Percentiles rank a stretch among this genome's conserved stretches.
phyloP scores from a whole-genome alignment of 2,113 vertebrate genomes.

The Oostethus manadensis region DNA sequence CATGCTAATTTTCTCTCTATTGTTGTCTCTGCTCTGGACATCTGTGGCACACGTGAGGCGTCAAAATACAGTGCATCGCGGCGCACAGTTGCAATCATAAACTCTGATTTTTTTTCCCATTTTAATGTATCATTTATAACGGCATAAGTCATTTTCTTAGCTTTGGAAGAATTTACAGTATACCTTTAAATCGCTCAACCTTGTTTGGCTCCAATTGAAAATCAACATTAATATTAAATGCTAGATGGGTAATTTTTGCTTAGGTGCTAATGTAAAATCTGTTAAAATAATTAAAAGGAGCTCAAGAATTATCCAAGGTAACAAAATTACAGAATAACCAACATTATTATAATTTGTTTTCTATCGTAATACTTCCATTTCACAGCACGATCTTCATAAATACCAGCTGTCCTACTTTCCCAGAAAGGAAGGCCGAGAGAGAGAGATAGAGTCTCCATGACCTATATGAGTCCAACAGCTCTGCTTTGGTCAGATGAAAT shows the following conservation, averaged over 20 bases:
- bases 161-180: no score
- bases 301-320: background rate
- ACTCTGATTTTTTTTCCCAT: no score
- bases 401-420: conserved; percentile 77
- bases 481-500: conserved; percentile 53
- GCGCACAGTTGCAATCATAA: no score
- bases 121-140: no score
- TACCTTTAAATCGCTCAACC: no score
- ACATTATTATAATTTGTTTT: conserved; percentile 4
- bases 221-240: background rate
- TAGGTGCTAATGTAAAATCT: background rate
- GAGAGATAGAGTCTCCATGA: conserved; percentile 68
- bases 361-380: conserved; percentile 18
- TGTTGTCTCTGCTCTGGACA: no score
- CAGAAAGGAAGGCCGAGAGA: conserved; percentile 31
- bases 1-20: no score
- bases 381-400: conserved; percentile 63
- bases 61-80: no score
- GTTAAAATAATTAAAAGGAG: background rate
- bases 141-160: no score
- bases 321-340: background rate
- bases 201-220: no score
- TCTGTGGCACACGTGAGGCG: no score
- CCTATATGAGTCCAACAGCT: conserved; percentile 74
- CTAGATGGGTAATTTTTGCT: background rate